Percentiles rank a stretch among this genome's conserved stretches.
These are phyloP conservation scores for Corydoras sp. DNA, from an alignment of 2,113 vertebrate genomes.

Conservation along the genomic window DNA sequence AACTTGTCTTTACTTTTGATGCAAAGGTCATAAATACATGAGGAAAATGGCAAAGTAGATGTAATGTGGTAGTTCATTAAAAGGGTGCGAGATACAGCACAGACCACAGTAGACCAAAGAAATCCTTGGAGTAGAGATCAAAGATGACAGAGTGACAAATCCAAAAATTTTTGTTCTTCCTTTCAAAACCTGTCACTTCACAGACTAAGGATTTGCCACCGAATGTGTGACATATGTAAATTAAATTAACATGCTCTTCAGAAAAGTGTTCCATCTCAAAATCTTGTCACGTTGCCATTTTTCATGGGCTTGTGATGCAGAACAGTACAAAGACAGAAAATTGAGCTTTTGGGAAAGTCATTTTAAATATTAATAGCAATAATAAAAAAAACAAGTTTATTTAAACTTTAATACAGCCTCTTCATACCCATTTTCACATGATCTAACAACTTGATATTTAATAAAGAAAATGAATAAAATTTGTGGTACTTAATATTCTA, in stretches of 20 bases:
- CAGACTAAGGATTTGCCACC: neutral
- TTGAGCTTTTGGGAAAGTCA: neutral
- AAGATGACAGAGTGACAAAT: slow-evolving; percentile 10
- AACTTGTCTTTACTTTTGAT: neutral
- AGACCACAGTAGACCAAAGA: neutral
- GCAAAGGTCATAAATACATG: neutral
- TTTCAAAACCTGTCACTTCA: neutral
- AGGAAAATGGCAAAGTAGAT: neutral
- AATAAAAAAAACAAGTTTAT: neutral
- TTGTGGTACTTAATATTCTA: too few relatives aligned
- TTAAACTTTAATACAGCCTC: neutral
- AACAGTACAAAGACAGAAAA: neutral
- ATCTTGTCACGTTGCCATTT: neutral
- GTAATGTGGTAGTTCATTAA: neutral
- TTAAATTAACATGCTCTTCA: neutral
- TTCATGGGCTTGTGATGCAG: neutral
- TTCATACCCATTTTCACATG: neutral
- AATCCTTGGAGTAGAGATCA: neutral
- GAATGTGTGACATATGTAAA: neutral
- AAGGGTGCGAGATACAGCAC: neutral
- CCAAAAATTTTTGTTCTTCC: slow-evolving; percentile 3
- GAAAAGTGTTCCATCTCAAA: neutral
- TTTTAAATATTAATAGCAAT: neutral
- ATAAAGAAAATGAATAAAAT: too few relatives aligned
- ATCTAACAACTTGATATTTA: neutral